These are phyloP conservation scores for Antennarius striatus DNA, from an alignment of 2,113 vertebrate genomes.

Conservation along the genomic window DNA sequence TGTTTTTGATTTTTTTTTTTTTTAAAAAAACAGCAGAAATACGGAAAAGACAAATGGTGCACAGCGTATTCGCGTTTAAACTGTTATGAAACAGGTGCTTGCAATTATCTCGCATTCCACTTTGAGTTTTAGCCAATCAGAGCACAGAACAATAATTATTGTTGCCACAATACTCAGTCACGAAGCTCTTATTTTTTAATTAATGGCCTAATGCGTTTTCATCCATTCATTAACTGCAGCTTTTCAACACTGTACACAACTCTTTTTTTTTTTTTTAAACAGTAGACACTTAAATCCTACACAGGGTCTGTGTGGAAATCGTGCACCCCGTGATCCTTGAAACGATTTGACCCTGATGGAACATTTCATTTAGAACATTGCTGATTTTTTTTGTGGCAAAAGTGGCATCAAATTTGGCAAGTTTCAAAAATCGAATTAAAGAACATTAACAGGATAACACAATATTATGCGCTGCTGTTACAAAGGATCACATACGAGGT, in stretches of 20 bases:
- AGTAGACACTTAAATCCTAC: too few species aligned
- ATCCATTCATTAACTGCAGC: neutral
- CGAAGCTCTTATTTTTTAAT: neutral
- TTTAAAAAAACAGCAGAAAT: neutral
- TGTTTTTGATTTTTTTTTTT: neutral
- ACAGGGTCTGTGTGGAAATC: neutral
- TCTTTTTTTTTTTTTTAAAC: neutral
- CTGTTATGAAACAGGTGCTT: conserved; percentile 12
- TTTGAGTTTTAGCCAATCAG: conserved; percentile 28
- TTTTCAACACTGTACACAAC: neutral
- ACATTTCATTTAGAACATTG: conserved; percentile 19
- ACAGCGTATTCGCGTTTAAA: neutral
- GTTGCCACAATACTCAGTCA: neutral
- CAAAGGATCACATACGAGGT: neutral
- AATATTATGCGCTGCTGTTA: neutral
- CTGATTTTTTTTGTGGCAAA: conserved; percentile 10
- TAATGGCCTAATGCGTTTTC: neutral
- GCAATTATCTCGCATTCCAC: conserved; percentile 18
- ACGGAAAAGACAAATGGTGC: neutral
- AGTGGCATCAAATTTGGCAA: conserved; percentile 16
- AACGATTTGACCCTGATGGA: conserved; percentile 42
- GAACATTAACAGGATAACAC: conserved; percentile 6
- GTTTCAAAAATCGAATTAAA: conserved; percentile 12
- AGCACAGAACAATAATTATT: neutral
- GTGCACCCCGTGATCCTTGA: conserved; percentile 30